Base-by-base conservation (phyloP, 2,888 invertebrate genomes). In the Synergus japonicus region DNA sequence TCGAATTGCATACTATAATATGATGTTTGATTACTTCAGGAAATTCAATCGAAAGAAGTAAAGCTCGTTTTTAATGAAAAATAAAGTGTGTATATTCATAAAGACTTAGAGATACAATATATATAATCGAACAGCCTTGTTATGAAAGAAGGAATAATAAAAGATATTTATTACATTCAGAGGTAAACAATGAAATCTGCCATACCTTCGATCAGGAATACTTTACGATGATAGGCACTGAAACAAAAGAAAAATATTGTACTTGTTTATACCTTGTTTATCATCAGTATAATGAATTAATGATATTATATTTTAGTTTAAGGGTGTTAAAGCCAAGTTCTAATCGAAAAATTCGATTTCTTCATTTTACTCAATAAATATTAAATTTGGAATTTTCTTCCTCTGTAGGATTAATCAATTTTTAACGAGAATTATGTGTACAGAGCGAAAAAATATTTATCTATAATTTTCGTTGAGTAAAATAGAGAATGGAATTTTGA, bases 151-250 rank as follows among this genome's bases (percentile, higher is more conserved):
- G 78, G 13, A 44, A 66, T 54, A 76, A 60, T 67, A 65, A 79
- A 77, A 12, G 44, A 69, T 77, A n/a, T 67, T 67, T 69, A 69
- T 76, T 79, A 66, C 65, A 65, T 76, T 37, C 29, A 58, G 41
- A 46, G 76, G 54, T 65, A 66, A 76, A 76, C 76, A 44, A 44
- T 49, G 73, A 7, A 58, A 63, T 46, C 15, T 22, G 54, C 13
- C n/a, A 37, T 54, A 54, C 73, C 37, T 73, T n/a, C 66, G 66
- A 82, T 90, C 89, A 90, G 78, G 88, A 88, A 65, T 90, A 88
- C 80, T 87, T 89, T 78, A 90, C 83, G 83, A 89, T 85, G 80
- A 90, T 87, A 79, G 88, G 86, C 84, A 89, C 91, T 91, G 89
- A 83, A 91, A 91, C 84, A 85, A 76, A 85, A 76, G 82, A 83